Percentiles rank a stretch among this genome's conserved stretches.
Evolutionary conservation across 2,797 vertebrate species (phyloP).

Genomic region (Sylvia borin): DNA sequence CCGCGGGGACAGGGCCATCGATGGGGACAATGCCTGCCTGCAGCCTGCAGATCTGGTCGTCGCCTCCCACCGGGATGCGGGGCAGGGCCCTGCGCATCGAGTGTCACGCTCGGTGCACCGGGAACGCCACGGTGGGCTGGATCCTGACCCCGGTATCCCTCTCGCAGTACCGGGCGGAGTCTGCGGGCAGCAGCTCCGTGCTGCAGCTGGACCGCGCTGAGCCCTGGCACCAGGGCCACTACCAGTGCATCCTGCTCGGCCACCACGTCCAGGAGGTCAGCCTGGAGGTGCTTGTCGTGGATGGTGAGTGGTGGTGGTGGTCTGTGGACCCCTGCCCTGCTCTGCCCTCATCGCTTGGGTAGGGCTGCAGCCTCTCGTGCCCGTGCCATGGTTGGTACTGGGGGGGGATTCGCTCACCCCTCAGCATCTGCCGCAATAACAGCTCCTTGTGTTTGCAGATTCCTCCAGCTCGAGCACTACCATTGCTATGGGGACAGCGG

Average conservation of each 20-base stretch:
- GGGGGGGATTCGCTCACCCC: neutral
- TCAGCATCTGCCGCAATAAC: fast-evolving
- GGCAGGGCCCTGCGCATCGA: constrained; percentile 38
- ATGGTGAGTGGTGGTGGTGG: neutral
- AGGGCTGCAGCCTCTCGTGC: neutral
- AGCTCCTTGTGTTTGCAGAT: neutral
- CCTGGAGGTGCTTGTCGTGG: constrained; percentile 5
- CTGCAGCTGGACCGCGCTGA: neutral
- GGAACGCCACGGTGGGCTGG: constrained; percentile 2
- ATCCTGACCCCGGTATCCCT: constrained; percentile 34
- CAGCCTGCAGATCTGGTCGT: neutral
- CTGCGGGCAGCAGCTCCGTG: neutral
- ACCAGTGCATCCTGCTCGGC: constrained; percentile 45
- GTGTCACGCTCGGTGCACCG: neutral
- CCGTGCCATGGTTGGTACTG: fast-evolving
- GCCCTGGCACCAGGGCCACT: constrained; percentile 55
- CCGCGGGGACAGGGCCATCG: fast-evolving
- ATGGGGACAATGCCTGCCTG: fast-evolving
- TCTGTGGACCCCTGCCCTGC: no score
- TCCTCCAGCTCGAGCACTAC: fast-evolving
- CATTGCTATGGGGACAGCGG: neutral
- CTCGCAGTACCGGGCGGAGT: constrained; percentile 19
- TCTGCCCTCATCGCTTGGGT: fast-evolving
- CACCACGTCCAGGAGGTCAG: neutral
- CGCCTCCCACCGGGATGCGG: neutral